A percentile compares a stretch with the other conserved stretches of the same genome.
Evolutionary conservation across 2,113 vertebrate genomes (phyloP).

Genomic region (Heteronetta atricapilla): DNA sequence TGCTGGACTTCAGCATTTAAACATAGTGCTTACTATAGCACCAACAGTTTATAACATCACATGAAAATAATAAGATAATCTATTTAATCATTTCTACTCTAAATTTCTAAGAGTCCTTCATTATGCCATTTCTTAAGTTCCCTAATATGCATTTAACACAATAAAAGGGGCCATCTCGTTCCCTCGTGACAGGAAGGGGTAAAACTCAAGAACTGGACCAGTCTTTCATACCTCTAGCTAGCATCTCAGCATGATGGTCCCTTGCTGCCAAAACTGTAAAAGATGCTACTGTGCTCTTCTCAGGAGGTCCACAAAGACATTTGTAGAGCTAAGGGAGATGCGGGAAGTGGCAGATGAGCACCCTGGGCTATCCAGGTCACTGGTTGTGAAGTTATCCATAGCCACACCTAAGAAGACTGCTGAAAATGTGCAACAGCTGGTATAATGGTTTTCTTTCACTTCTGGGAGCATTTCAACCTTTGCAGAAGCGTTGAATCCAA

Average conservation of each 20-base stretch:
- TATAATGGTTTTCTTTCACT: background rate
- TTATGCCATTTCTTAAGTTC: background rate
- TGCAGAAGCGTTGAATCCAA: rapidly evolving
- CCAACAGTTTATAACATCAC: background rate
- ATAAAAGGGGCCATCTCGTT: background rate
- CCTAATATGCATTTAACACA: background rate
- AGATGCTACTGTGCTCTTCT: background rate
- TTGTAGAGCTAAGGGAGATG: background rate
- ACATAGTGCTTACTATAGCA: background rate
- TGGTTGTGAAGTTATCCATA: background rate
- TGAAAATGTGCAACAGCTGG: background rate
- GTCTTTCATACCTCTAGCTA: background rate
- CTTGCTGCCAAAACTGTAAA: background rate
- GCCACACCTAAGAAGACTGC: rapidly evolving
- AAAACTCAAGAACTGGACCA: background rate
- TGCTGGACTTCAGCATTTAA: background rate
- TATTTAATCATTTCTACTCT: background rate
- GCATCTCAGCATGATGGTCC: background rate
- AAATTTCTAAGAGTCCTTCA: background rate
- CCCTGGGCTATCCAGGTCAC: background rate
- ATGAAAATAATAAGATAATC: background rate
- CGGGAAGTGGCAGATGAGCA: background rate
- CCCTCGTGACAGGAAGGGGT: rapidly evolving
- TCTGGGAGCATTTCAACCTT: background rate
- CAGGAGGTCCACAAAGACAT: background rate